These are phyloP conservation scores for Eupelmus urozonus DNA, from an alignment of 2,888 invertebrate species.

Conservation along the genomic window DNA sequence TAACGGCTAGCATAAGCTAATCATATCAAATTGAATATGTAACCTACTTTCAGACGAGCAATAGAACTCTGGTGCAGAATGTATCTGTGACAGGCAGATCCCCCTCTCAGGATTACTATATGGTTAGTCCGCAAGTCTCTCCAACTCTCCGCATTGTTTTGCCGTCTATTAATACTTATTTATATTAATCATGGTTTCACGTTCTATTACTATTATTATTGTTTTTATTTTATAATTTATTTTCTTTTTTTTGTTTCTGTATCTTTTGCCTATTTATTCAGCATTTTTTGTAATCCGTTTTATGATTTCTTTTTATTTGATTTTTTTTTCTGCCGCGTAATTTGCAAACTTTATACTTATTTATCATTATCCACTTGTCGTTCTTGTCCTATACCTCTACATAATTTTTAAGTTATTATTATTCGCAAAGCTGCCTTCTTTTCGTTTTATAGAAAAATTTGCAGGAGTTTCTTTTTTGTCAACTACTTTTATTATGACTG, in stretches of 20 bases:
- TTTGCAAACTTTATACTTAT: constrained; percentile 6
- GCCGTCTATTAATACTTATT: constrained; percentile 74
- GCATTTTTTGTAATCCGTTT: constrained; percentile 34
- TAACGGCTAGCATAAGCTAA: constrained; percentile 69
- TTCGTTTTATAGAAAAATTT: constrained; percentile 46
- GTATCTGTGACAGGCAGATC: constrained; percentile 78
- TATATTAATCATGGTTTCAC: constrained; percentile 72
- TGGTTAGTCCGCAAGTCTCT: constrained; percentile 78
- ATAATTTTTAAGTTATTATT: neutral
- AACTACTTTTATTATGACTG: constrained; percentile 31
- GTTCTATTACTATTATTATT: constrained; percentile 52
- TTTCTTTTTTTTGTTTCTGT: constrained; percentile 60
- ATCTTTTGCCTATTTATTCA: constrained; percentile 55
- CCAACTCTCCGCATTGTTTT: constrained; percentile 76
- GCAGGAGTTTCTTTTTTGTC: constrained; percentile 30
- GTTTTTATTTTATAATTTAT: constrained; percentile 52
- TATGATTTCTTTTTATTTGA: constrained; percentile 20
- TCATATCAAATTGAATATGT: constrained; percentile 76
- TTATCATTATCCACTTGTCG: constrained; percentile 10
- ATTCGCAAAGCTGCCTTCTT: constrained; percentile 19
- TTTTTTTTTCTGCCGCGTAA: constrained; percentile 24
- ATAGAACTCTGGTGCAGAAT: constrained; percentile 78
- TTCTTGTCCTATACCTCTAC: neutral
- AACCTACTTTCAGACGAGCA: constrained; percentile 78
- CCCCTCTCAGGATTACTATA: constrained; percentile 78